Base-by-base conservation (phyloP, 2,113 vertebrate species). In the Anguilla rostrata region DNA sequence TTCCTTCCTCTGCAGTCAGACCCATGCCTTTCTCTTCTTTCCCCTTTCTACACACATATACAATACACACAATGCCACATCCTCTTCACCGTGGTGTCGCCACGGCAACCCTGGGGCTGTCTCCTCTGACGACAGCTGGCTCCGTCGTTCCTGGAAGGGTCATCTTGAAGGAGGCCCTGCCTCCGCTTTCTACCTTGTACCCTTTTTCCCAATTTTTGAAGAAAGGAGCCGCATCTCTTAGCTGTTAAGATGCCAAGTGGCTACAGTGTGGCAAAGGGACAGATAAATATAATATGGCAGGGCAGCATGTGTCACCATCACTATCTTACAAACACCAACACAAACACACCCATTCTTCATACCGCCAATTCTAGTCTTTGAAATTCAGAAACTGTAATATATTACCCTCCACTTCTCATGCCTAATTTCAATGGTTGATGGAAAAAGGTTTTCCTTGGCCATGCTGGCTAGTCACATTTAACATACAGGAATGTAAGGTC, bases 21-120 rank as follows among this genome's bases (percentile, higher is more conserved):
- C 41, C 63, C 60, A 20, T 34, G 20, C 34, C 49, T 81, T 57
- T 53, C 85, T 66, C 78, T 34, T 39, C 75, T 29, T 18, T 57
- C 43, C 41, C 22, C 71, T 81, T 81, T 81, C 34, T 81, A 43
- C 22, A 34, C 84, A 78, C 63, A 43, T 40, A 84, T 39, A 83
- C 82, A 22, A 53, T 80, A 41, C 56, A 86, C 75, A 81, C 49
- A 86, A 86, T 86, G 39, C 66, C 46, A 81, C 85, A 86, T 49
- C 85, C 79, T 86, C 80, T 66, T 80, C 39, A 29, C 57, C 14
- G 26, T 26, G 60, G 56, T 46, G 80, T 81, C 56, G 40, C 56
- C 85, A 81, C 6, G 39, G 56, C 85, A 86, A 81, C 79, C 56
- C 43, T 82, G 41, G 12, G 14, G 56, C 46, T 2, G 5, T 79